A percentile compares a stretch with the other conserved stretches of the same genome.
phyloP scores from a whole-genome alignment of 2,888 invertebrate species.

The Tinea pellionella region DNA sequence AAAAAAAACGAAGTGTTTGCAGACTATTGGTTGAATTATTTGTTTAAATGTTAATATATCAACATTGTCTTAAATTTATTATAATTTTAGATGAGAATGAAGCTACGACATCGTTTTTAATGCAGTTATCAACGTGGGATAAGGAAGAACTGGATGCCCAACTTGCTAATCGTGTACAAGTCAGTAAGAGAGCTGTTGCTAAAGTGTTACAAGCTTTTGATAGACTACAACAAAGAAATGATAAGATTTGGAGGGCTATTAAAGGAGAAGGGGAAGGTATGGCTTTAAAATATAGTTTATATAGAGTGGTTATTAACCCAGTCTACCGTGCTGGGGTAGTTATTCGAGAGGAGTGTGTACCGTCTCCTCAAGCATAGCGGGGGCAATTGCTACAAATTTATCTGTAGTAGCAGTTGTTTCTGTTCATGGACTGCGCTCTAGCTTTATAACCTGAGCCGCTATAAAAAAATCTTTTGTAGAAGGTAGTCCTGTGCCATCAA shows the following conservation, averaged over 20 bases:
- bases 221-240: conserved; percentile 93
- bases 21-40: not conserved
- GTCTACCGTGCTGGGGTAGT: too few relatives aligned
- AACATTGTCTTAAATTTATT: not conserved
- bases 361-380: too few relatives aligned
- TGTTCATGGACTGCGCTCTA: too few relatives aligned
- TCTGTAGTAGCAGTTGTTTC: too few relatives aligned
- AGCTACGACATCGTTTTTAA: conserved; percentile 94
- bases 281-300: too few relatives aligned
- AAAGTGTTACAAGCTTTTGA: conserved; percentile 98
- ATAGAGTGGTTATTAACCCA: too few relatives aligned
- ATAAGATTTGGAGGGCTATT: conserved; percentile 90
- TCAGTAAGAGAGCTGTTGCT: conserved; percentile 95
- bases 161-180: conserved; percentile 94
- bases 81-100: conserved; percentile 85
- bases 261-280: conserved; percentile 82
- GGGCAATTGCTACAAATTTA: too few relatives aligned
- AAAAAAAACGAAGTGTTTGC: too few relatives aligned
- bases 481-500: conserved; percentile 74
- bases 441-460: too few relatives aligned
- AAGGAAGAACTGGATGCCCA: conserved; percentile 97
- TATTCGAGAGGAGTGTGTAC: too few relatives aligned
- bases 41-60: not conserved
- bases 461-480: not conserved
- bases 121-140: conserved; percentile 97